These are phyloP conservation scores for Mythimna ferrago DNA, from an alignment of 2,888 invertebrate genomes.

Conservation along the genomic window DNA sequence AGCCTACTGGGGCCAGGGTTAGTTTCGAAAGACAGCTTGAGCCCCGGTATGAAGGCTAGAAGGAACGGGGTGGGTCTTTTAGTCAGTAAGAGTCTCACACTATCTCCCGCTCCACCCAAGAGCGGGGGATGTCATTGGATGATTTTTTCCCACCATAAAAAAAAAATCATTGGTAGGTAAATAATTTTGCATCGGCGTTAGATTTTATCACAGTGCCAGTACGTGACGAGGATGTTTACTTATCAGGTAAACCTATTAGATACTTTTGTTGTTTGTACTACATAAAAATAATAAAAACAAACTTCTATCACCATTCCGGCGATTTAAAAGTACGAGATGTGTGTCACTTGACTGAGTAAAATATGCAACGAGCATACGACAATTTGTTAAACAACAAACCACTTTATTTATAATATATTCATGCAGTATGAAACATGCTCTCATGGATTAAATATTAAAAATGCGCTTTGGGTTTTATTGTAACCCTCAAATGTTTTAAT, in stretches of 20 bases:
- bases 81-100: no score
- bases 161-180: neutral
- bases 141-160: no score
- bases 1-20: no score
- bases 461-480: slow-evolving; percentile 27
- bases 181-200: neutral
- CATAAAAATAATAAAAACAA: neutral
- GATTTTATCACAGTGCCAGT: neutral
- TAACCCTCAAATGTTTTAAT: neutral
- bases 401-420: slow-evolving; percentile 19
- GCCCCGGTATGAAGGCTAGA: no score
- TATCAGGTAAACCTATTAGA: neutral
- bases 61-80: no score
- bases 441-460: neutral
- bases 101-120: no score
- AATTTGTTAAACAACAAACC: slow-evolving; percentile 7
- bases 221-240: neutral
- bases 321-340: neutral
- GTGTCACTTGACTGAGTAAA: neutral
- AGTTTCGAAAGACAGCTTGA: no score
- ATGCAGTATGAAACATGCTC: slow-evolving; percentile 16
- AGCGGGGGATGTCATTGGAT: no score
- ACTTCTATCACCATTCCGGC: neutral
- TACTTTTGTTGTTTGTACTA: neutral
- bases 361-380: slow-evolving; percentile 7